phyloP scores from a whole-genome alignment of 2,797 vertebrate species.

The Synanceia verrucosa region DNA sequence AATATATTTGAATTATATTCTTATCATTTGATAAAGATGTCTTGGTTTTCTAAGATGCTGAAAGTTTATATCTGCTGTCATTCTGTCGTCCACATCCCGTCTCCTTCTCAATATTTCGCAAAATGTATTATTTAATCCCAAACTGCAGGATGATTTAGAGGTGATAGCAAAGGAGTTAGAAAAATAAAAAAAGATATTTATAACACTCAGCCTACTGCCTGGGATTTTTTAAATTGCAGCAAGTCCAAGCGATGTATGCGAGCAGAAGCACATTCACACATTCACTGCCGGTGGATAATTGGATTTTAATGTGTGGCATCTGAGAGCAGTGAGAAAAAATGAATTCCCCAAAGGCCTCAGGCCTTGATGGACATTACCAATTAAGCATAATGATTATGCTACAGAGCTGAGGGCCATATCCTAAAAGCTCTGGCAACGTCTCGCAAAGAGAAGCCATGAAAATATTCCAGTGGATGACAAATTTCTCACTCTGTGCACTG shows the following conservation, averaged over 20 bases:
- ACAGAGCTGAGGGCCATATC: constrained; percentile 39
- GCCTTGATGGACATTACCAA: constrained; percentile 69
- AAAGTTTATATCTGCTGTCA: background rate
- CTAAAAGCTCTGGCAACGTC: constrained; percentile 20
- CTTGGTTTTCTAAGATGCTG: background rate
- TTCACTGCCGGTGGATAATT: constrained; percentile 63
- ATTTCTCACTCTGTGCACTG: constrained; percentile 11
- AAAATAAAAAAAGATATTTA: background rate
- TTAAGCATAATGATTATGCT: constrained; percentile 66
- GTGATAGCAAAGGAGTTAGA: background rate
- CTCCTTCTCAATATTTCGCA: background rate
- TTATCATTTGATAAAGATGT: background rate
- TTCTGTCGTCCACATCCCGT: background rate
- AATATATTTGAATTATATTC: background rate
- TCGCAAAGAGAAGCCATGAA: constrained; percentile 20
- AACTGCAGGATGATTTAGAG: constrained; percentile 23
- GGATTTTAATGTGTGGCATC: constrained; percentile 69
- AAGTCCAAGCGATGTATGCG: constrained; percentile 33
- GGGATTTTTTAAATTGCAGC: constrained; percentile 43
- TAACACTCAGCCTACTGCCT: background rate
- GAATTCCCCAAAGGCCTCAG: constrained; percentile 42
- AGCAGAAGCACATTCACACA: constrained; percentile 60
- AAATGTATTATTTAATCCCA: constrained; percentile 11
- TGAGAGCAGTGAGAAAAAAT: constrained; percentile 56
- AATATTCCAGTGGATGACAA: constrained; percentile 7